Conservation (phyloP, 1,140 invertebrate genomes). For the Episyrphus balteatus region DNA sequence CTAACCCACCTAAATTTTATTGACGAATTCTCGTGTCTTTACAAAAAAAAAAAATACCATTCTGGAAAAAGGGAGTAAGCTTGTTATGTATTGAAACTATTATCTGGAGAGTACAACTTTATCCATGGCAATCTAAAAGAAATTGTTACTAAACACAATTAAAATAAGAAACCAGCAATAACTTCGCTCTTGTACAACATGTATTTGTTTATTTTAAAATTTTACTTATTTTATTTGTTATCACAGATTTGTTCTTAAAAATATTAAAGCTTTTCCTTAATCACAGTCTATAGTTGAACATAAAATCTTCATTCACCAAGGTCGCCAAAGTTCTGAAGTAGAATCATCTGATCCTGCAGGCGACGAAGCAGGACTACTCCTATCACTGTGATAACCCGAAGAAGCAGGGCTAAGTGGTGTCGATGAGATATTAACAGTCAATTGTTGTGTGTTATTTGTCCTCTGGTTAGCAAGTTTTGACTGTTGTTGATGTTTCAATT, state of each 20-base stretch:
- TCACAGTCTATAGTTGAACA: constrained; percentile 13
- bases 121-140: too few species aligned
- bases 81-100: too few species aligned
- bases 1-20: too few species aligned
- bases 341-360: constrained; percentile 41
- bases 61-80: too few species aligned
- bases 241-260: constrained; percentile 2
- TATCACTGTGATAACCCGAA: constrained; percentile 31
- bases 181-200: too few species aligned
- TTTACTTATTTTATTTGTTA: not conserved
- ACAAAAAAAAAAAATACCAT: too few species aligned
- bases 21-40: too few species aligned
- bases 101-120: too few species aligned
- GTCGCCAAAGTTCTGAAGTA: constrained; percentile 52
- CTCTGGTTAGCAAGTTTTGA: not conserved
- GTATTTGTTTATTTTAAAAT: not conserved
- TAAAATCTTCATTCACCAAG: constrained; percentile 46
- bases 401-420: constrained; percentile 25
- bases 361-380: constrained; percentile 14
- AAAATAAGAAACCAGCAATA: too few species aligned
- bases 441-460: constrained; percentile 6
- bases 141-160: too few species aligned
- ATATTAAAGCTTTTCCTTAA: constrained; percentile 25
- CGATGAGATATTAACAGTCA: not conserved
- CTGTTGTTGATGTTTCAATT: constrained; percentile 9